Base-by-base conservation (phyloP, 2,888 invertebrate genomes). In the Cryptophagus acutangulus region DNA sequence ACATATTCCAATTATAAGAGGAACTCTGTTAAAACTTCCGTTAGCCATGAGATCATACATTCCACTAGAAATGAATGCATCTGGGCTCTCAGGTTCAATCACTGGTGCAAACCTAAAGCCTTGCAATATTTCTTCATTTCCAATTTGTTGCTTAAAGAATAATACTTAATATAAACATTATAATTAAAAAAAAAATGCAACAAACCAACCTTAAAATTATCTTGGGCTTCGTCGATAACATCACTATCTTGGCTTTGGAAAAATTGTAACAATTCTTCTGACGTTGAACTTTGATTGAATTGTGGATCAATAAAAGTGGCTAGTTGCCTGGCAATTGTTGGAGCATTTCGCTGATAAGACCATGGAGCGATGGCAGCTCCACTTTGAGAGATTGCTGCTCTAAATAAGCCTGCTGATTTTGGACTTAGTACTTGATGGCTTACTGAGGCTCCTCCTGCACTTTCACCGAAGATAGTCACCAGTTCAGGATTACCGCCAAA, bases 401-500 rank as follows among this genome's bases (percentile, higher is more conserved):
- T 46, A 28, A 48, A 52, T n/a, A 55, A 34, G 31, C 50, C 55
- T 13, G 13, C 8, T 17, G 10, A 43, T 37, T 51, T 49, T 17
- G 40, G 15, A 29, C 45, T 52, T 28, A 54, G 36, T 5, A 54
- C 24, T 14, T 55, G 56, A 20, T 46, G 48, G 9, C 43, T 29
- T n/a, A 53, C 49, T 14, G 52, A 48, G 15, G 52, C 49, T 8
- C 49, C 46, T 9, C 58, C 58, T 9, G 58, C 56, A 31, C 58
- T 58, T 40, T 55, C 31, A 9, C 57, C 57, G 35, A 53, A 51
- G 16, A 59, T 51, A 1, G 51, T 53, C 2, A 57, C 49, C 46
- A 48, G 48, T 2, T 37, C 31, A 10, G 54, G 52, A 45, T 59
- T 54, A 12, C 59, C 59, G 5, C 59, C 57, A 40, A 59, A 59